Evolutionary conservation across 2,113 vertebrate species (phyloP), one percentile per base, ranked within the genome.

Genomic region (Panurus biarmicus): DNA sequence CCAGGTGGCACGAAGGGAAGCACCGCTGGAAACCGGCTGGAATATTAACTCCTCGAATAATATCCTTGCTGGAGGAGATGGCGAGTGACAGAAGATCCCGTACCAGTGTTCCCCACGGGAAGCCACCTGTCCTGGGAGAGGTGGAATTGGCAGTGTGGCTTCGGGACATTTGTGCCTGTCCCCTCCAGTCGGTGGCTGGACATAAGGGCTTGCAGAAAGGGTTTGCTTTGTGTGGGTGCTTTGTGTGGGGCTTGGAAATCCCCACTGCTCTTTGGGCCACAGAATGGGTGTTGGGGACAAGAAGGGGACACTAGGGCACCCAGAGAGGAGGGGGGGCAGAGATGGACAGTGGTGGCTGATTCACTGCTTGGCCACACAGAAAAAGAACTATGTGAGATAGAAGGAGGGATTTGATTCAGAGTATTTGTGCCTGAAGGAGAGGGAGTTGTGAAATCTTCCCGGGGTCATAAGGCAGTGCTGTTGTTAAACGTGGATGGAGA

Each of bases 1-100:
- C 95, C 88, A 97, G 96, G 82, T 96, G 96, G 96, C 95, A 93
- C 11, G 66, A 96, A 91, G 94, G 48, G 76, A 95, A 93, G 35
- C 85, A 14, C 26, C 1, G 0, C 79, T 91, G 75, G 60, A 80
- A 93, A 33, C 2, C 1, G 1, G 12, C 78, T 66, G 64, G 38
- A 42, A 18, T 62, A 23, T 24, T 20, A 14, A 76, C 18, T 22
- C 40, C 19, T 26, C 3, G 14, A 23, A 33, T 11, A 24, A 23
- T 10, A 26, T 4, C 22, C 45, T 35, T 6, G 12, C 35, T 2
- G 5, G 8, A 8, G 50, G 58, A 73, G 69, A 38, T 8, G 16
- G 25, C 0, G 13, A 56, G 35, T 4, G 56, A 9, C 1, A 9
- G 92, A 58, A 76, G 23, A 44, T 44, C 38, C 58, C 36, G 4